phyloP scores from a whole-genome alignment of 1,140 invertebrate species.

The Bursaphelenchus mucronatus region DNA sequence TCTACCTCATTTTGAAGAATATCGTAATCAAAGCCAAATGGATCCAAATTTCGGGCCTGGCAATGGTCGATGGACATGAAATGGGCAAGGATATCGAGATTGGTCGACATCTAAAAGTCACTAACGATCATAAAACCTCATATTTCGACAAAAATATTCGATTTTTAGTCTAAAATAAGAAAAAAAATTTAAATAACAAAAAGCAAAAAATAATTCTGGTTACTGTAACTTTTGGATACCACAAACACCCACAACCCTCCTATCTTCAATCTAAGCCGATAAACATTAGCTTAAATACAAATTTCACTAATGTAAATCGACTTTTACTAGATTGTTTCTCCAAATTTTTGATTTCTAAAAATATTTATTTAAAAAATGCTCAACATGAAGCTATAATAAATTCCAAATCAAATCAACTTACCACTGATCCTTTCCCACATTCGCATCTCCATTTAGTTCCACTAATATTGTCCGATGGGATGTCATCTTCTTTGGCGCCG shows the following conservation, averaged over 20 bases:
- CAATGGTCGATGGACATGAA: slow-evolving; percentile 17
- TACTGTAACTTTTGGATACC: slow-evolving; percentile 12
- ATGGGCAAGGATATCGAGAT: slow-evolving; percentile 18
- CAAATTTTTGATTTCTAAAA: too few species aligned
- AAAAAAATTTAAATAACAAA: slow-evolving; percentile 13
- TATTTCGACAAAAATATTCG: neutral
- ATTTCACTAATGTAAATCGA: too few species aligned
- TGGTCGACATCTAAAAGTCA: neutral
- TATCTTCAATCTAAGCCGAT: neutral
- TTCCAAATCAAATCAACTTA: too few species aligned
- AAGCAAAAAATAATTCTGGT: slow-evolving; percentile 9
- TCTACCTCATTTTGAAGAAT: too few species aligned
- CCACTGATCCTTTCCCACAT: too few species aligned
- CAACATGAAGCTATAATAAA: too few species aligned
- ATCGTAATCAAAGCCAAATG: too few species aligned
- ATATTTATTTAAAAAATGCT: too few species aligned
- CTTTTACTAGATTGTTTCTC: too few species aligned
- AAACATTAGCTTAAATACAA: neutral
- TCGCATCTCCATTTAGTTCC: too few species aligned
- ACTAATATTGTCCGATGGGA: too few species aligned
- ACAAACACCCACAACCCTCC: neutral
- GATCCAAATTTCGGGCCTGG: neutral
- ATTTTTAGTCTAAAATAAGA: neutral
- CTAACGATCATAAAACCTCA: slow-evolving; percentile 11
- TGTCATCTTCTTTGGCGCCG: too few species aligned